Base-by-base conservation (phyloP, 2,797 vertebrate species). In the Tenualosa ilisha region DNA sequence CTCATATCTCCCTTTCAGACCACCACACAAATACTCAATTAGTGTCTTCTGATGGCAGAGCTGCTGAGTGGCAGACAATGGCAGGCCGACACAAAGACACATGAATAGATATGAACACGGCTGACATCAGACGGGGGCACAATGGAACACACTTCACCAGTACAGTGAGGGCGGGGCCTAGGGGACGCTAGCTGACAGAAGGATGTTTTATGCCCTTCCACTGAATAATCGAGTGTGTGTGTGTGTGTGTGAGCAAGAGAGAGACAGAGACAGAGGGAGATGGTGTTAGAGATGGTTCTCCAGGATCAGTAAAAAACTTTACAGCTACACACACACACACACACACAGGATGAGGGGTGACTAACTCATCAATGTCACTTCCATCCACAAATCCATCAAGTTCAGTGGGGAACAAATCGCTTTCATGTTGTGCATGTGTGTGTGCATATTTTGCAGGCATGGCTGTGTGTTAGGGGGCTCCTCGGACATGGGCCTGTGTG, bases 101-200 rank as follows among this genome's bases (percentile, higher is more conserved):
- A 75, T 75, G 68, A 75, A 75, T 75, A 75, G 68, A 75, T 75
- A 75, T 75, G 68, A 75, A 75, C 68, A 75, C 1, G 0, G 37
- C 31, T 40, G 31, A 1, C 68, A 75, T 20, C 17, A 75, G 68
- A 75, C 68, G 40, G 15, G 5, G 12, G 1, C 68, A 75, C 68
- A 75, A 75, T 43, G 13, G 31, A 11, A 40, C 9, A 37, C 65
- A 37, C 65, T 72, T 75, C 68, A 75, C 15, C 0, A 20, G 24
- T 24, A 31, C 63, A 68, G 12, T 13, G 13, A 68, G 63, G 63
- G 63, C 26, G 63, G 63, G 63, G 63, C 63, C 3, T 7, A 46
- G 46, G 37, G 68, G 40, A 31, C 37, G 13, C 31, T 75, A 13
- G 31, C 31, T 40, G 68, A 75, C 68, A 75, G 31, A 75, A 75